Conservation (phyloP, 2,888 invertebrate species). For the Leptarthrus brevirostris region DNA sequence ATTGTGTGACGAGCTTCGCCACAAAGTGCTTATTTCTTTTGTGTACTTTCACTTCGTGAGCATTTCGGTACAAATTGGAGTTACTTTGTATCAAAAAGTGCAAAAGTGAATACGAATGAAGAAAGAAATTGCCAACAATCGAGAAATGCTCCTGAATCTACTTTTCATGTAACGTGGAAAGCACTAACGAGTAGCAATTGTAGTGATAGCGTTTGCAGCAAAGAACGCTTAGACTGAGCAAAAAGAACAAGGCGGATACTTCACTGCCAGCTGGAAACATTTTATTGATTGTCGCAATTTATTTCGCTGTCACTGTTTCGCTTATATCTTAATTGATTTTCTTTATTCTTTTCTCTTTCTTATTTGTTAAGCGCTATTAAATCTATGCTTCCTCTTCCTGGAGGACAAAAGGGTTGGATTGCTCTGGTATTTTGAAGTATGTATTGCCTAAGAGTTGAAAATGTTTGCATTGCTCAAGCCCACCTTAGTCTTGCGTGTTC, state of each 20-base stretch:
- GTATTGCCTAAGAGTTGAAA: too few species aligned
- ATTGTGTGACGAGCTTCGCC: too few species aligned
- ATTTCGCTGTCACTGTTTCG: slow-evolving; percentile 40
- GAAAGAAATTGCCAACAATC: neutral
- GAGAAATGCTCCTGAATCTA: neutral
- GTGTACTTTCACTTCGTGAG: slow-evolving; percentile 19
- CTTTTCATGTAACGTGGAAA: slow-evolving; percentile 4
- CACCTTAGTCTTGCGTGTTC: too few species aligned
- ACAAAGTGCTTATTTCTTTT: neutral
- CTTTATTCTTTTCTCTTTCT: slow-evolving; percentile 10
- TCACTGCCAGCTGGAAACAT: slow-evolving; percentile 4
- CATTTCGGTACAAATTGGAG: neutral
- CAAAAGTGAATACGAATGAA: neutral
- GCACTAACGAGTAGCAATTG: slow-evolving; percentile 28
- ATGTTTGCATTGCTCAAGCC: too few species aligned
- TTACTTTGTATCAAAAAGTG: neutral
- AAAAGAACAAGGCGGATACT: neutral
- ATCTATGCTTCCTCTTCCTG: too few species aligned
- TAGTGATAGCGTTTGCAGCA: slow-evolving; percentile 37
- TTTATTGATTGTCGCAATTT: slow-evolving; percentile 47
- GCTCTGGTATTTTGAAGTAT: too few species aligned
- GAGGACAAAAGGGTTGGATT: too few species aligned
- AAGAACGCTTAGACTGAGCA: neutral
- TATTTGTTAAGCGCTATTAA: too few species aligned
- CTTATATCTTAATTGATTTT: slow-evolving; percentile 45